A percentile compares a stretch with the other conserved stretches of the same genome.
These are phyloP conservation scores for Automeris io DNA, from an alignment of 2,888 invertebrate species.

Conservation along the genomic window DNA sequence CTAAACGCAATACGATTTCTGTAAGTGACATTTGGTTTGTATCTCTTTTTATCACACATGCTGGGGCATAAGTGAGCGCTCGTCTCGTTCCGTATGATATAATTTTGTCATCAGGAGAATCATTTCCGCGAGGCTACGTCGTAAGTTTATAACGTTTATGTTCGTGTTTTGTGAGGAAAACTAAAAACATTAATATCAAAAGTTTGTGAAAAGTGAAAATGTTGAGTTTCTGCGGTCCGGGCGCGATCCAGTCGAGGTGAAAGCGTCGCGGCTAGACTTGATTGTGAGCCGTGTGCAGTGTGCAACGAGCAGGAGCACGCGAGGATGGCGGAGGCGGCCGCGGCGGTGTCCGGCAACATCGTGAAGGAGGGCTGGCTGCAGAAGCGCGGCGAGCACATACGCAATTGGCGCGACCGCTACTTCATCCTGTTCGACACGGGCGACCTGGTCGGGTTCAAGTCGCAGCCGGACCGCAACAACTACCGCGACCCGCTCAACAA, in stretches of 20 bases:
- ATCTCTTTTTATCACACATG: constrained; percentile 40
- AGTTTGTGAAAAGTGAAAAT: constrained; percentile 41
- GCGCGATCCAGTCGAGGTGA: constrained; percentile 51
- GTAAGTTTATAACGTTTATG: constrained; percentile 44
- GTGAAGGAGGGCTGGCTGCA: constrained; percentile 97
- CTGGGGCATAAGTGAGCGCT: constrained; percentile 12
- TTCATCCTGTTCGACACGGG: constrained; percentile 97
- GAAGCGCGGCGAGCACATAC: constrained; percentile 98
- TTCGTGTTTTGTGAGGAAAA: constrained; percentile 50
- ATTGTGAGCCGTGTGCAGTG: constrained; percentile 46
- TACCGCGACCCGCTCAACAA: constrained; percentile 95
- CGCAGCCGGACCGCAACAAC: constrained; percentile 88
- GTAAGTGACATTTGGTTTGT: constrained; percentile 22
- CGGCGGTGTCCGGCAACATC: constrained; percentile 71
- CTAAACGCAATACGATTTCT: constrained; percentile 27
- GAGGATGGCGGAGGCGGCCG: constrained; percentile 76
- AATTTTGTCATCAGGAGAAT: constrained; percentile 22
- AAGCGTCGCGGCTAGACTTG: constrained; percentile 33
- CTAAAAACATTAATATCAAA: constrained; percentile 31
- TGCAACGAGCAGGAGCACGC: no score
- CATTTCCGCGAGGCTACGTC: constrained; percentile 58
- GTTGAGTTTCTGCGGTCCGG: constrained; percentile 35
- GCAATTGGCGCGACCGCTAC: constrained; percentile 98
- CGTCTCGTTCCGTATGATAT: constrained; percentile 34
- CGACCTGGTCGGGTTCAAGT: constrained; percentile 94